phyloP scores from a whole-genome alignment of 2,113 vertebrate species.

The Syrmaticus mikado region DNA sequence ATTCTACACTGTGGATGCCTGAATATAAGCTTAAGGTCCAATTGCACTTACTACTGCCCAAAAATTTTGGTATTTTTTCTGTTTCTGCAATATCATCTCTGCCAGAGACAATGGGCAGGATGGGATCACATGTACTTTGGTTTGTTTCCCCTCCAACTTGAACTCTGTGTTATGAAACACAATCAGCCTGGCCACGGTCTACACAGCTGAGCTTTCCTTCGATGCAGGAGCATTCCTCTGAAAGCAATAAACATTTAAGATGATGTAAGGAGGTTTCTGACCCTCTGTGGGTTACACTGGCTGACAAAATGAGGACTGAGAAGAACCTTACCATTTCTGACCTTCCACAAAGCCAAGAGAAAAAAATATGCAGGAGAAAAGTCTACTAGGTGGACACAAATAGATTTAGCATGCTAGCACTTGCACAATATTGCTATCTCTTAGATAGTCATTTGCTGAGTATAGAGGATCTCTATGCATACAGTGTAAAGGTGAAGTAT shows the following conservation, averaged over 20 bases:
- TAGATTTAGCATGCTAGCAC: not conserved
- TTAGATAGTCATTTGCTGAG: constrained; percentile 22
- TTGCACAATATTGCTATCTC: not conserved
- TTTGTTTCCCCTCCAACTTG: constrained; percentile 48
- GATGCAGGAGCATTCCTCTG: constrained; percentile 42
- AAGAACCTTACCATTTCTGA: constrained; percentile 12
- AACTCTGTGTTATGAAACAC: constrained; percentile 67
- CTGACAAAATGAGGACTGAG: not conserved
- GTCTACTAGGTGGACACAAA: not conserved
- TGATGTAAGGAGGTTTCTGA: constrained; percentile 38
- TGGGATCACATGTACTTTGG: not conserved
- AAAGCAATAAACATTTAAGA: not conserved
- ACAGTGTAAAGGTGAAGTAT: not conserved
- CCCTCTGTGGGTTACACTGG: not conserved
- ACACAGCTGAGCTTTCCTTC: constrained; percentile 50
- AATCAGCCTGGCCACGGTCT: constrained; percentile 45
- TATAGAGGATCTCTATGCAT: not conserved
- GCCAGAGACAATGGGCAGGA: not conserved
- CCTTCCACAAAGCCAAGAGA: not conserved
- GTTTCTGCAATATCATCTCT: not conserved
- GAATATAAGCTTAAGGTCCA: not conserved
- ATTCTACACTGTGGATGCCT: not conserved
- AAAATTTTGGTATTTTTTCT: not conserved
- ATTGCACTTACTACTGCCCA: not conserved
- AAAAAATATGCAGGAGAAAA: not conserved